Evolutionary conservation across 2,113 vertebrate genomes (phyloP), one percentile per base, ranked within the genome.

Genomic region (Pterocles gutturalis): DNA sequence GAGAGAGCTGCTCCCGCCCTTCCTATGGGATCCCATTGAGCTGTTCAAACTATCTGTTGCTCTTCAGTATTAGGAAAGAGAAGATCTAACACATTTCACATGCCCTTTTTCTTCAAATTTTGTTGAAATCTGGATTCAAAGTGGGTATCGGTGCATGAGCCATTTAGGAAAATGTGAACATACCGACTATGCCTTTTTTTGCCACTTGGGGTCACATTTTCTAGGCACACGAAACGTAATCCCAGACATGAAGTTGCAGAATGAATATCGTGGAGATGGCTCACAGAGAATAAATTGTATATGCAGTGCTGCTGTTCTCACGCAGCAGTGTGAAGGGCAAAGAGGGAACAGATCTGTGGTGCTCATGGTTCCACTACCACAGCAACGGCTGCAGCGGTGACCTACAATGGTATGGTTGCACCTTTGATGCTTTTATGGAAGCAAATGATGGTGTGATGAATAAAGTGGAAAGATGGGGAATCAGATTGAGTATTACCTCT

Each of bases 141-240:
- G 25, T 19, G 14, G 10, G 8, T 49, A 20, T 70, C 13, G 0
- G 1, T 5, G 28, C 38, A 28, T 13, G 18, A 9, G 8, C 17
- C 1, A 1, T 26, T 87, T 46, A 55, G 53, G 31, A 69, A 64
- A 64, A 26, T 17, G 13, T 33, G 45, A 7, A 25, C 2, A 2
- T 28, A 17, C n/a, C 21, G 91, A 7, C 80, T 38, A 61, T 96
- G 26, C 95, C 80, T 10, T 9, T 65, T 60, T 76, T 69, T 61
- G 70, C 95, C 95, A 57, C 96, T 77, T 78, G 95, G 81, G 86
- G 93, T 94, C 96, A 75, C 61, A 46, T 79, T 90, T 92, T 58
- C 24, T 7, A 82, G 70, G 43, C 60, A 14, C 20, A 22, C 0
- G 5, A 31, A 38, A 26, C 21, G 0, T 3, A 29, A 24, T 2